These are phyloP conservation scores for Carettochelys insculpta DNA, from an alignment of 2,113 vertebrate genomes.

Conservation along the genomic window DNA sequence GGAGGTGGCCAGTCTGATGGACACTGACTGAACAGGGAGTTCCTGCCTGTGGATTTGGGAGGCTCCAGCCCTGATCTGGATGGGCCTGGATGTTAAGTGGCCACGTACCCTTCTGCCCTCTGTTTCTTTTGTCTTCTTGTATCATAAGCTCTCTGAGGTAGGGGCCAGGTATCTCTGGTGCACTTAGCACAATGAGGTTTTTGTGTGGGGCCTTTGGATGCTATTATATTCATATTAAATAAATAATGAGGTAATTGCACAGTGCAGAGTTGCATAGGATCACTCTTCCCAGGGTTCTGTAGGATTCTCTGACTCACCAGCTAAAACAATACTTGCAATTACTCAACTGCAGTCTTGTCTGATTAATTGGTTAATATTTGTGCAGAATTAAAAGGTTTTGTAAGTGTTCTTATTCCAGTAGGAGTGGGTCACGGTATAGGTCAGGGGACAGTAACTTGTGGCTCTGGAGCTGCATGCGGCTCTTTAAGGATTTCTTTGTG, in stretches of 20 bases:
- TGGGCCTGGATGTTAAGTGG: no score
- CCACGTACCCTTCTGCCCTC: neutral
- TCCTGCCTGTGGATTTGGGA: no score
- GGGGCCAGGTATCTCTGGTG: neutral
- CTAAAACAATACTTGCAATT: neutral
- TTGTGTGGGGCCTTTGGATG: neutral
- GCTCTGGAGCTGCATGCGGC: no score
- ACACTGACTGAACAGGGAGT: no score
- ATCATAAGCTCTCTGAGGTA: neutral
- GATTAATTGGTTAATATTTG: neutral
- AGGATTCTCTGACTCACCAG: neutral
- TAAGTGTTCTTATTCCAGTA: neutral
- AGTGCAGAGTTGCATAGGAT: rapidly evolving
- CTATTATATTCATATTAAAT: neutral
- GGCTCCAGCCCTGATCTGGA: no score
- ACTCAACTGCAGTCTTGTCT: neutral
- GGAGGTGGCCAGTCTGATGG: no score
- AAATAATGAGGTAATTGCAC: neutral
- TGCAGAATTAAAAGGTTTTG: rapidly evolving
- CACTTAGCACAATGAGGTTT: neutral
- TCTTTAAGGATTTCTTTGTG: no score
- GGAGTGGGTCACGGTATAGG: neutral
- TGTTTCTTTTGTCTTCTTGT: neutral
- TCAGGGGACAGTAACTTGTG: no score
- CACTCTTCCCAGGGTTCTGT: neutral